Evolutionary conservation across 2,888 invertebrate species (phyloP).

Genomic region (Penaeus monodon): DNA sequence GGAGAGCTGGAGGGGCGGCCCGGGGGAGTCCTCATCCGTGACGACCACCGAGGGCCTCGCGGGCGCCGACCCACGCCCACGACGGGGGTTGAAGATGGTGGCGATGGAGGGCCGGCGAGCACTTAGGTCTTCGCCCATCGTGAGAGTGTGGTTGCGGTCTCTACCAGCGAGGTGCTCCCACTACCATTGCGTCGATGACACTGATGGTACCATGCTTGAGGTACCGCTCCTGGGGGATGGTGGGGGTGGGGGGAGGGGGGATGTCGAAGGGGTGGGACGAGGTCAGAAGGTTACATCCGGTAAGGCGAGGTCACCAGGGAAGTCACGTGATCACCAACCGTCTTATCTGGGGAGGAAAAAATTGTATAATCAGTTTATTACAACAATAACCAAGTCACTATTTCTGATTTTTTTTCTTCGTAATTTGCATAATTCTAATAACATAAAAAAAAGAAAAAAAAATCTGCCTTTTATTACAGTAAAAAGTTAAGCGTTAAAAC

Average conservation of each 20-base stretch:
- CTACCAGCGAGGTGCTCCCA: not conserved
- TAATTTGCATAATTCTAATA: no score
- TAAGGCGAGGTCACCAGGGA: no score
- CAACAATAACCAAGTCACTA: no score
- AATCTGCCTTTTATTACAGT: no score
- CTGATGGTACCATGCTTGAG: not conserved
- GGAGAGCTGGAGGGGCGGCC: constrained; percentile 49
- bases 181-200: not conserved
- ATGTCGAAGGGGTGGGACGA: not conserved
- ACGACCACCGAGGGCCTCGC: constrained; percentile 63
- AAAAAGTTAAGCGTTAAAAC: no score
- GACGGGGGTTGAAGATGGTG: constrained; percentile 64
- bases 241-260: not conserved
- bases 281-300: not conserved
- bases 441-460: no score
- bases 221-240: not conserved
- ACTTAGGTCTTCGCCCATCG: constrained; percentile 42
- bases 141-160: not conserved
- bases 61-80: constrained; percentile 37
- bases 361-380: no score
- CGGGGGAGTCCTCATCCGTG: constrained; percentile 61
- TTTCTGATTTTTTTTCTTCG: no score
- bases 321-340: no score
- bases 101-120: constrained; percentile 62
- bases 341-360: no score